A percentile compares a stretch with the other conserved stretches of the same genome.
Evolutionary conservation across 1,140 invertebrate genomes (phyloP).

Genomic region (Solenopsis invicta): DNA sequence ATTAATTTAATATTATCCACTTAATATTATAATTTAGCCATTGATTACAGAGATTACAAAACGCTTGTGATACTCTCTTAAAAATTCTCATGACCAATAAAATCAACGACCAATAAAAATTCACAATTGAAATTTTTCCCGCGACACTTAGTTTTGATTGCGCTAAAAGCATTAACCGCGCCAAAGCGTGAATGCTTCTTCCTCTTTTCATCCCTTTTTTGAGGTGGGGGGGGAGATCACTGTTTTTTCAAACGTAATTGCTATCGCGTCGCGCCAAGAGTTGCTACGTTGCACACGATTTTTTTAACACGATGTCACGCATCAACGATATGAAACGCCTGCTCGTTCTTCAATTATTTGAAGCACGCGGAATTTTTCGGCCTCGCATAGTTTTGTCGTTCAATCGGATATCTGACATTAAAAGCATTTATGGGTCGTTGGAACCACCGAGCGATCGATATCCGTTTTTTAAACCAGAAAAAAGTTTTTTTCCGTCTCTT

Average conservation of each 20-base stretch:
- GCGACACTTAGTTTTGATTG: conserved; percentile 35
- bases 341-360: conserved; percentile 63
- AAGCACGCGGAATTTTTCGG: conserved; percentile 59
- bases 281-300: conserved; percentile 45
- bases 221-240: background rate
- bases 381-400: conserved; percentile 61
- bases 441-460: conserved; percentile 49
- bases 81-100: conserved; percentile 54
- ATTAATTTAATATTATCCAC: background rate
- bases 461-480: conserved; percentile 50
- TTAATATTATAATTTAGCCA: background rate
- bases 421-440: conserved; percentile 63
- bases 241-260: conserved; percentile 58
- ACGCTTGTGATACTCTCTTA: conserved; percentile 31
- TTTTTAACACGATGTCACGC: conserved; percentile 59
- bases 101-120: conserved; percentile 68
- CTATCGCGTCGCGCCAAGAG: conserved; percentile 49
- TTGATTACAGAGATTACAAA: background rate
- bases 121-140: conserved; percentile 38
- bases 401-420: conserved; percentile 66
- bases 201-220: conserved; percentile 14
- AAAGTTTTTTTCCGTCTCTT: conserved; percentile 35
- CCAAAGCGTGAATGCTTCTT: conserved; percentile 40
- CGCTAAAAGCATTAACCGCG: conserved; percentile 50
- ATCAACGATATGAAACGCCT: conserved; percentile 59